A percentile compares a stretch with the other conserved stretches of the same genome.
These are phyloP conservation scores for Chloroceryle inda DNA, from an alignment of 2,797 vertebrate species.

Conservation along the genomic window DNA sequence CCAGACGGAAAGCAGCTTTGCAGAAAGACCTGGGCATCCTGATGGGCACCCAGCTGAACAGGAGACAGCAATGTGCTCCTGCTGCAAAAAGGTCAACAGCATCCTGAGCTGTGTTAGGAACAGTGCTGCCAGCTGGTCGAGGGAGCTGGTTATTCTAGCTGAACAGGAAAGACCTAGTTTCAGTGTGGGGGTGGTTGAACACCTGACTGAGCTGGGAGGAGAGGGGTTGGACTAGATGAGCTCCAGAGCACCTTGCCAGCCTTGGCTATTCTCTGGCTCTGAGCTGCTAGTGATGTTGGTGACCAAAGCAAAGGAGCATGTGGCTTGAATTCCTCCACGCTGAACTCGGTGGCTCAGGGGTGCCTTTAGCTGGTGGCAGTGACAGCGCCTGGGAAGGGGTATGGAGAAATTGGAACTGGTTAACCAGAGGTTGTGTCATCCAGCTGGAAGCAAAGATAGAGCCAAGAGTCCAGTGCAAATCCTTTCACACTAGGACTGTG, in stretches of 20 bases:
- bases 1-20: neutral
- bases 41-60: neutral
- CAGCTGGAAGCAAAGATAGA: neutral
- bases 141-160: neutral
- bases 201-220: neutral
- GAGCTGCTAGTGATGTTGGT: neutral
- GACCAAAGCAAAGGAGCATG: neutral
- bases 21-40: neutral
- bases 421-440: neutral
- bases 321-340: neutral
- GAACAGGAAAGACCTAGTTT: fast-evolving
- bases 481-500: neutral
- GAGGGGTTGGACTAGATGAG: too few relatives aligned
- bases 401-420: neutral
- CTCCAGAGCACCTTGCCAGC: neutral
- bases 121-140: neutral
- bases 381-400: neutral
- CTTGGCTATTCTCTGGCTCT: neutral
- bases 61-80: neutral
- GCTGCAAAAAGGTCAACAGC: neutral
- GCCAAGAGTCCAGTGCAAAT: neutral
- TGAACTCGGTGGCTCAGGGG: neutral
- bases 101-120: neutral
- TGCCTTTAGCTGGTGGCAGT: neutral
- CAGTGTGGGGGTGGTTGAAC: too few relatives aligned